A percentile compares a stretch with the other conserved stretches of the same genome.
Evolutionary conservation across 37 sponge, comb jelly and placozoan genomes (phyloP).

Genomic region (Beroe ovata): DNA sequence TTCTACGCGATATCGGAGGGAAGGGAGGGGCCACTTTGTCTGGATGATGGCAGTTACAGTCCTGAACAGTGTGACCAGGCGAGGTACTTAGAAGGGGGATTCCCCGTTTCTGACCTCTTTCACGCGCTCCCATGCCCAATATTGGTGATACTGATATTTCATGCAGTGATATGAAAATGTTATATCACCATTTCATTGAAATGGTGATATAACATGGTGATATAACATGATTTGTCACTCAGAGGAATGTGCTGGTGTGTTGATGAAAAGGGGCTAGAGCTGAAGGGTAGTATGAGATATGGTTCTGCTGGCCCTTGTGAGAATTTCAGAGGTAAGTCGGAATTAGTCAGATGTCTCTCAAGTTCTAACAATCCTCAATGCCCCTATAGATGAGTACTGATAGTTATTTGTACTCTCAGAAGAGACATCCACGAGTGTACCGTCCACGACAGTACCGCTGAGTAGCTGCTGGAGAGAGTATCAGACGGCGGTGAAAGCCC

Average conservation of each 20-base stretch:
- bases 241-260: slow-evolving; percentile 58
- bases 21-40: slow-evolving; percentile 34
- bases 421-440: neutral
- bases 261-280: slow-evolving; percentile 32
- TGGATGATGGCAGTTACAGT: slow-evolving; percentile 2
- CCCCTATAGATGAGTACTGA: too few relatives aligned
- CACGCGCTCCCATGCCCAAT: too few relatives aligned
- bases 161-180: too few relatives aligned
- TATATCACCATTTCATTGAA: too few relatives aligned
- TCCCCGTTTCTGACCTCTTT: too few relatives aligned
- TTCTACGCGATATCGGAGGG: slow-evolving; percentile 2
- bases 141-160: too few relatives aligned
- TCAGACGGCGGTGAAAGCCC: neutral
- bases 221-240: too few relatives aligned
- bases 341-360: neutral
- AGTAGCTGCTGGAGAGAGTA: slow-evolving; percentile 18
- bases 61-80: slow-evolving; percentile 45
- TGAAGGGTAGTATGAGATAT: slow-evolving; percentile 45
- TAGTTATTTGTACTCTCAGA: neutral
- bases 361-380: neutral
- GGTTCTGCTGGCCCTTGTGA: slow-evolving; percentile 50
- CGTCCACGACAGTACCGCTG: slow-evolving; percentile 7
- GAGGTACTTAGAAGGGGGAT: too few relatives aligned
- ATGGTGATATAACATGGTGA: too few relatives aligned
- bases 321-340: neutral